Percentiles rank a stretch among this genome's conserved stretches.
Conservation (phyloP, 2,113 vertebrate genomes). For the Indri indri region DNA sequence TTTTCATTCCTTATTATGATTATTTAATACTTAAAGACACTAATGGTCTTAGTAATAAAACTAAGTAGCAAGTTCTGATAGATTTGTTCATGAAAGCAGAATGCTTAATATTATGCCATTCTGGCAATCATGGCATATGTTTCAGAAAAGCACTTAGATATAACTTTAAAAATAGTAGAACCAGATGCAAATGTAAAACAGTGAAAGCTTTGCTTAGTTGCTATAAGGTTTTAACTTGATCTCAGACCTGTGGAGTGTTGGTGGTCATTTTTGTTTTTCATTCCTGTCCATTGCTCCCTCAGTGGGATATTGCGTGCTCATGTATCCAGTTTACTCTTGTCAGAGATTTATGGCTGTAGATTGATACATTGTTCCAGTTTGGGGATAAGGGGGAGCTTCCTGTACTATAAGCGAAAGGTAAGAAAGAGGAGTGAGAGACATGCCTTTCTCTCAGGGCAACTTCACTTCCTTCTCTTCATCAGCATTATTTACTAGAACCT, state of each 20-base stretch:
- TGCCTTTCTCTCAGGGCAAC: not conserved
- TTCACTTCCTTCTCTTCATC: not conserved
- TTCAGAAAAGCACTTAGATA: not conserved
- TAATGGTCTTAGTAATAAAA: not conserved
- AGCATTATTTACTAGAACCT: not conserved
- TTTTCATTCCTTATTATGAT: not conserved
- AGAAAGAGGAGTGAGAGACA: not conserved
- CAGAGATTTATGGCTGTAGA: not conserved
- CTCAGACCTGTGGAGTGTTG: not conserved
- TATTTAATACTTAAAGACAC: not conserved
- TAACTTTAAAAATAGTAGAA: not conserved
- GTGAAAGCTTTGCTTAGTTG: not conserved
- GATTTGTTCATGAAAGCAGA: not conserved
- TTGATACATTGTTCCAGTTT: not conserved
- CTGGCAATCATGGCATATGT: not conserved
- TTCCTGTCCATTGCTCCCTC: not conserved
- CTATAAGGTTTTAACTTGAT: not conserved
- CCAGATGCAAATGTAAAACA: not conserved
- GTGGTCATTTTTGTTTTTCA: not conserved
- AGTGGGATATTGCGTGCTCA: not conserved
- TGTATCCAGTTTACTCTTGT: not conserved
- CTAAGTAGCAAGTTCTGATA: not conserved
- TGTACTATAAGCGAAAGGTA: not conserved
- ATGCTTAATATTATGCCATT: not conserved
- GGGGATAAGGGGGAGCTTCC: not conserved